Evolutionary conservation across 2,797 vertebrate species (phyloP).

Genomic region (Mormyrops attenuatus): DNA sequence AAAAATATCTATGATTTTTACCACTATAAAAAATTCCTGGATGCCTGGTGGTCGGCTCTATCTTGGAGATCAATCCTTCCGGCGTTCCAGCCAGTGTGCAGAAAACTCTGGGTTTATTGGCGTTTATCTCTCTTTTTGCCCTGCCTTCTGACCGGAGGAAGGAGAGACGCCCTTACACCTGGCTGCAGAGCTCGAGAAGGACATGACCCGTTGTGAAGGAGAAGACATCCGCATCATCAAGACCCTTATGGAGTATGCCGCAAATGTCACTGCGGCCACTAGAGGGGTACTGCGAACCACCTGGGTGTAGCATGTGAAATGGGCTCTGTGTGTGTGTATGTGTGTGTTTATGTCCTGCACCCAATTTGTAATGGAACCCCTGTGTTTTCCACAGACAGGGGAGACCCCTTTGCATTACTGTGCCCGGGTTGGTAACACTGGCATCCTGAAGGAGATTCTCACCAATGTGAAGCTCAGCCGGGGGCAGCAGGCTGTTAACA

Average conservation of each 20-base stretch:
- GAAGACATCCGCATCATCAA: slow-evolving; percentile 39
- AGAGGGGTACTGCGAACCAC: slow-evolving; percentile 24
- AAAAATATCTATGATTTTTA: slow-evolving; percentile 5
- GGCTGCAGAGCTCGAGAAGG: slow-evolving; percentile 43
- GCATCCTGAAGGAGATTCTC: slow-evolving; percentile 39
- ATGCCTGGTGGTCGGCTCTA: not conserved
- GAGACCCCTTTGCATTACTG: slow-evolving; percentile 47
- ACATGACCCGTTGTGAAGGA: slow-evolving; percentile 33
- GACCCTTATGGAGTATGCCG: slow-evolving; percentile 44
- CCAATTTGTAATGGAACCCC: not conserved
- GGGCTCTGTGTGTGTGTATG: not conserved
- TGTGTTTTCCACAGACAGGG: not conserved
- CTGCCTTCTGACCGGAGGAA: slow-evolving; percentile 15
- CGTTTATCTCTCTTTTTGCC: not conserved
- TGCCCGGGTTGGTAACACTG: slow-evolving; percentile 40
- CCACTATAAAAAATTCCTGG: not conserved
- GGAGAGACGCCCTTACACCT: slow-evolving; percentile 48
- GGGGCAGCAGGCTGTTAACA: slow-evolving; percentile 41
- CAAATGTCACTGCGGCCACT: slow-evolving; percentile 39
- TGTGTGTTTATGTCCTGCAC: slow-evolving; percentile 2
- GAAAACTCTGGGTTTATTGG: not conserved
- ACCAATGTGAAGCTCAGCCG: slow-evolving; percentile 27
- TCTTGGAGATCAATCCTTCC: not conserved
- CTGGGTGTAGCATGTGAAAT: not conserved
- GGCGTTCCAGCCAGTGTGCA: not conserved